A percentile compares a stretch with the other conserved stretches of the same genome.
phyloP scores from a whole-genome alignment of 2,888 invertebrate species.

The Sinotaia quadrata region DNA sequence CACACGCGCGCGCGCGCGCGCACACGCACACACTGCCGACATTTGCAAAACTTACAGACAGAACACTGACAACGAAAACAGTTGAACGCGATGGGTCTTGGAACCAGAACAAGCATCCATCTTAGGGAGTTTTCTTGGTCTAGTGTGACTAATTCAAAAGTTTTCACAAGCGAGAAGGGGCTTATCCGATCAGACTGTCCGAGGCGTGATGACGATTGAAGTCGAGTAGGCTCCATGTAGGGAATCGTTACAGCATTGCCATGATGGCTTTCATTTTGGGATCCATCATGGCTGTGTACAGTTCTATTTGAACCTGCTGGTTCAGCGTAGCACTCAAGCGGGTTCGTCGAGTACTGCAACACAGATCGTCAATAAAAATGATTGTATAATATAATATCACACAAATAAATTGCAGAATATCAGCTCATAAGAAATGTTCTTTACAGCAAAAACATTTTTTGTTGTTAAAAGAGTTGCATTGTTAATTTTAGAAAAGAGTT shows the following conservation, averaged over 20 bases:
- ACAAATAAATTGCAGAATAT: neutral
- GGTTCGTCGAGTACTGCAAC: neutral
- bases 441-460: neutral
- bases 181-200: no score
- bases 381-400: neutral
- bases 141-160: no score
- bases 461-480: neutral
- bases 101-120: no score
- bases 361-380: neutral
- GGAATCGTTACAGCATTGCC: conserved; percentile 18
- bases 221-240: neutral
- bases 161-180: no score
- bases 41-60: no score
- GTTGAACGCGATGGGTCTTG: no score
- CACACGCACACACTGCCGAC: no score
- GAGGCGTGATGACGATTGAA: no score
- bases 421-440: neutral
- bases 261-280: conserved; percentile 15
- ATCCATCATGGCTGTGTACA: neutral
- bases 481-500: neutral
- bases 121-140: no score
- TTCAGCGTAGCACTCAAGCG: neutral
- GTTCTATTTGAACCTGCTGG: neutral
- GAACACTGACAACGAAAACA: no score
- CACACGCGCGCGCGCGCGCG: no score